Evolutionary conservation across 2,888 invertebrate species (phyloP), one percentile per base, ranked within the genome.

Genomic region (Dioctria rufipes): DNA sequence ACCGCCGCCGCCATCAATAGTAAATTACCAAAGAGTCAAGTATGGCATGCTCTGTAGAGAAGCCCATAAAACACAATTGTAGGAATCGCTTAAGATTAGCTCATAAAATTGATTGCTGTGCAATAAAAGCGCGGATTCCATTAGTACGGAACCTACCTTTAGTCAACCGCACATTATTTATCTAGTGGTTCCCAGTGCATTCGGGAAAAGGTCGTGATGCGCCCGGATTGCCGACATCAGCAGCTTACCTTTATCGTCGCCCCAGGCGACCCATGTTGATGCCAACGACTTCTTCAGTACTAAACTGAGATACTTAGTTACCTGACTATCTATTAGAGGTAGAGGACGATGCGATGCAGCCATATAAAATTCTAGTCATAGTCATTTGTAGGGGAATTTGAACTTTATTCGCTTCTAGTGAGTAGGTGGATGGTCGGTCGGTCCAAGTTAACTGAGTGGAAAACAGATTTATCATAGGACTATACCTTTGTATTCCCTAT

Each of bases 141-240:
- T 78, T 78, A 78, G 61, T n/a, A n/a, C n/a, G n/a, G n/a, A n/a
- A n/a, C n/a, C n/a, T n/a, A n/a, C 46, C n/a, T 39, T 51, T 49
- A n/a, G 49, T n/a, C 65, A 39, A 65, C 78, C 78, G 65, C 65
- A 78, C 78, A 78, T 78, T 78, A n/a, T n/a, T n/a, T n/a, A n/a
- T n/a, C n/a, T n/a, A n/a, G n/a, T n/a, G n/a, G n/a, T n/a, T 78
- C 39, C 65, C 65, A 65, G 65, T 51, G 46, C 78, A 65, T 65
- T 65, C 75, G 42, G 43, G 13, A 39, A n/a, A 60, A 43, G 40
- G 46, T 25, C 25, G 43, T 40, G 61, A 60, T 75, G 61, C 46
- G 60, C 43, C 9, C 60, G 69, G 51, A 4, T 8, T 65, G n/a
- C n/a, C 63, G 65, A n/a, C 65, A 40, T 5, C 11, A 6, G n/a